Evolutionary conservation across 2,888 invertebrate genomes (phyloP), one percentile per base, ranked within the genome.

Genomic region (Cyaniris semiargus): DNA sequence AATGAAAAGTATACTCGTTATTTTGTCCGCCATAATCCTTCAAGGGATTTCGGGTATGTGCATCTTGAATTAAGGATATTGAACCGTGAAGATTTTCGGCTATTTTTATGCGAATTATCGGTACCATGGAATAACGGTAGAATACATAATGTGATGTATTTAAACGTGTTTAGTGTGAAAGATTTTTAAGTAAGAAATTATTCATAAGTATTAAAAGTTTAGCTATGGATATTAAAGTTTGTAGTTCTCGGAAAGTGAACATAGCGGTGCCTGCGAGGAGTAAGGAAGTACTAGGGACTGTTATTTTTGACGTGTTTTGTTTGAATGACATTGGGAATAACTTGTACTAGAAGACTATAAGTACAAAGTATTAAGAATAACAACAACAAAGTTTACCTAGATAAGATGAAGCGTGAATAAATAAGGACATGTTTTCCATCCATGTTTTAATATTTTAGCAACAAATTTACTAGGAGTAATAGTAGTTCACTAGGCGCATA

Each of bases 1-100:
- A 74, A 74, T 74, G 74, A 74, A 74, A 74, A 53, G 44, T 27
- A 74, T 74, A 53, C 53, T 74, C 48, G 27, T 74, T 53, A 74
- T 74, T 53, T 48, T 74, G 53, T 53, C 53, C 48, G 27, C 53
- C 48, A 48, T 74, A 74, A 74, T 74, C 74, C 27, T 53, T 27
- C 53, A 23, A 15, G 48, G 48, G 44, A 27, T 48, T 53, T 48
- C 21, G 48, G 74, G 74, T 74, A 74, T 6, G 74, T 72, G 38
- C 70, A 56, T n/a, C n/a, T 60, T 70, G 70, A 72, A 21, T 44
- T 72, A 72, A 34, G 34, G 44, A 72, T 72, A 38, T 71, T 23
- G 60, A 60, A 60, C 23, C 60, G 71, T 44, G 72, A 72, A 44
- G 23, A 21, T 72, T 34, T 34, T 74, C 27, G 18, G 53, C 53